A percentile compares a stretch with the other conserved stretches of the same genome.
Evolutionary conservation across 1,140 invertebrate genomes (phyloP).

Genomic region (Latrodectus geometricus): DNA sequence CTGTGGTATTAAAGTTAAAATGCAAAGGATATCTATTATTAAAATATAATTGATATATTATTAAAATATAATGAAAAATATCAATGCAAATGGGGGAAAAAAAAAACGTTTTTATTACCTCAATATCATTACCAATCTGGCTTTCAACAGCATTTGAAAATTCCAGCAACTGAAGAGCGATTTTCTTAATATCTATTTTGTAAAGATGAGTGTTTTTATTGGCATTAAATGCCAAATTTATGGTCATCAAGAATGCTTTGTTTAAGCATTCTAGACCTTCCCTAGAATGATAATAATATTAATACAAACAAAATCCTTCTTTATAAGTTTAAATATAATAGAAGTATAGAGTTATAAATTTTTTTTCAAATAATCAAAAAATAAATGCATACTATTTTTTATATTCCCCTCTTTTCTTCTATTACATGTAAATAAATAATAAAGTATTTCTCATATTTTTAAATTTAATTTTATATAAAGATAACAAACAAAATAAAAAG

Average conservation of each 20-base stretch:
- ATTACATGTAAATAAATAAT: not conserved
- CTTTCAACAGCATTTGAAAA: conserved; percentile 33
- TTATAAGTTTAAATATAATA: too few species aligned
- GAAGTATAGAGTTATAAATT: too few species aligned
- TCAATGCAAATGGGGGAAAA: too few species aligned
- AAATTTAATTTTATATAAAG: too few species aligned
- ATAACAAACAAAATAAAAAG: too few species aligned
- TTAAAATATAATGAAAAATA: too few species aligned
- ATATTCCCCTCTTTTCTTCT: too few species aligned
- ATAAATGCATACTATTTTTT: not conserved
- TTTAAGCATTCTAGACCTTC: conserved; percentile 21
- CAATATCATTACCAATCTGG: not conserved
- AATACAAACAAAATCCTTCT: not conserved
- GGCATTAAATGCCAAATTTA: conserved; percentile 34
- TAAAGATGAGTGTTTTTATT: conserved; percentile 17
- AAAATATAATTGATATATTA: too few species aligned
- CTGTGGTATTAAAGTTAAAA: too few species aligned
- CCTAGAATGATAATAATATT: not conserved
- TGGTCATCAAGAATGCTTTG: conserved; percentile 15
- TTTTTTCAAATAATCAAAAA: not conserved
- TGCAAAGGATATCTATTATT: too few species aligned
- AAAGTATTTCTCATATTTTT: too few species aligned
- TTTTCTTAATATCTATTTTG: conserved; percentile 31
- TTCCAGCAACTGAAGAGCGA: conserved; percentile 2
- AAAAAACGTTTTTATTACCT: conserved; percentile 1